Percentiles rank a stretch among this genome's conserved stretches.
These are phyloP conservation scores for Tokudaia muenninki DNA, from an alignment of 2,797 vertebrate genomes.

Conservation along the genomic window DNA sequence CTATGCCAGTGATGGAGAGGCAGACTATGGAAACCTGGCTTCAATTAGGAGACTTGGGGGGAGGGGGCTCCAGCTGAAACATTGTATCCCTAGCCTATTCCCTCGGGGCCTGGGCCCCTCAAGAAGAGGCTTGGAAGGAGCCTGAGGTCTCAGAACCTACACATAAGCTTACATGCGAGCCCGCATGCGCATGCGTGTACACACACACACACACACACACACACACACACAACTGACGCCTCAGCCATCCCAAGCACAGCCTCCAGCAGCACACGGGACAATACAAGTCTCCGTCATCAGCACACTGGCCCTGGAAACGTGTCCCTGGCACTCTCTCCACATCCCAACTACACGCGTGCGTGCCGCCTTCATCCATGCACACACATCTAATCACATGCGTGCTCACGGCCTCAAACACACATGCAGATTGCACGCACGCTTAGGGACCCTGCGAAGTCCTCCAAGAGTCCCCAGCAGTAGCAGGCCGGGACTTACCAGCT, in stretches of 20 bases:
- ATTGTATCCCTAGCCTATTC: not conserved
- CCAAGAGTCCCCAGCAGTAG: fast-evolving
- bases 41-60: slow-evolving; percentile 73
- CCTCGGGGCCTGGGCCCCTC: not conserved
- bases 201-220: no score
- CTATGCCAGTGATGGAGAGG: slow-evolving; percentile 56
- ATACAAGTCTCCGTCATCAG: not conserved
- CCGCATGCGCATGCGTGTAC: no score
- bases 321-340: not conserved
- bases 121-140: not conserved
- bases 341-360: not conserved
- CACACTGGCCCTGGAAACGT: fast-evolving
- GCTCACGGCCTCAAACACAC: not conserved
- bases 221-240: not conserved
- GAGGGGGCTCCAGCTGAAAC: not conserved
- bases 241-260: fast-evolving
- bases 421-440: not conserved
- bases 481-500: slow-evolving; percentile 69
- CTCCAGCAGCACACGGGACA: fast-evolving
- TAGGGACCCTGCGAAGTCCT: not conserved
- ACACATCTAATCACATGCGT: not conserved
- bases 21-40: slow-evolving; percentile 70
- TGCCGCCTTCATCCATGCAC: fast-evolving
- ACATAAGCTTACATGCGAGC: no score
- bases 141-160: not conserved